phyloP scores from a whole-genome alignment of 2,888 invertebrate species.

The Alloscopus bannaensis region DNA sequence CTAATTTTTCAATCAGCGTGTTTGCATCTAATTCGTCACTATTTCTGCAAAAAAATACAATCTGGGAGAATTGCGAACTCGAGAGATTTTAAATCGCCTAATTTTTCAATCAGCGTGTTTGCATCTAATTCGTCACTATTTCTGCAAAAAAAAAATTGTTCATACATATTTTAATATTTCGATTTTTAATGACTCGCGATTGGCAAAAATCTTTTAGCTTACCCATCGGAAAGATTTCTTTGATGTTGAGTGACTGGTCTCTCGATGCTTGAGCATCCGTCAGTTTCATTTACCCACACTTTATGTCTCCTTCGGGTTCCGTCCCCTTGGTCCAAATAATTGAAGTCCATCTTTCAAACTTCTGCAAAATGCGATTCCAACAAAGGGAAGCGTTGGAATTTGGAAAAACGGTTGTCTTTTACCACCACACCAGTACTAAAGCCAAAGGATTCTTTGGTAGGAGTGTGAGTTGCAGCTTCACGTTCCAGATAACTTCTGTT shows the following conservation, averaged over 20 bases:
- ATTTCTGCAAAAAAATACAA: conserved; percentile 16
- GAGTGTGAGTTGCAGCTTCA: no score
- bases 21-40: conserved; percentile 63
- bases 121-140: conserved; percentile 62
- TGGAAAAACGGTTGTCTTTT: no score
- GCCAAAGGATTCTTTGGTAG: no score
- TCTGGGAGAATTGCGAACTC: not conserved
- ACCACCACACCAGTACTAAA: no score
- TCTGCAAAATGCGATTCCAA: not conserved
- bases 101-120: conserved; percentile 44
- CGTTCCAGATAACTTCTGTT: no score
- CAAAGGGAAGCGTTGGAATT: no score
- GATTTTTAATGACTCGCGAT: no score
- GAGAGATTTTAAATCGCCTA: not conserved
- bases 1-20: conserved; percentile 63
- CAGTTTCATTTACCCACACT: conserved; percentile 61
- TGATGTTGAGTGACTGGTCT: conserved; percentile 24
- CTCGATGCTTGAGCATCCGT: conserved; percentile 43
- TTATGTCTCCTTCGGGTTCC: conserved; percentile 60
- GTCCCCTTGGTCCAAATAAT: conserved; percentile 21
- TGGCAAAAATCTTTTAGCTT: conserved; percentile 12
- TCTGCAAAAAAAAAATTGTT: conserved; percentile 1
- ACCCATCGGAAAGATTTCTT: conserved; percentile 50
- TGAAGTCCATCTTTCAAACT: conserved; percentile 31
- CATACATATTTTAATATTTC: not conserved